Percentiles rank a stretch among this genome's conserved stretches.
phyloP scores from a whole-genome alignment of 2,797 vertebrate genomes.

The Parauchenoglanis ngamensis region DNA sequence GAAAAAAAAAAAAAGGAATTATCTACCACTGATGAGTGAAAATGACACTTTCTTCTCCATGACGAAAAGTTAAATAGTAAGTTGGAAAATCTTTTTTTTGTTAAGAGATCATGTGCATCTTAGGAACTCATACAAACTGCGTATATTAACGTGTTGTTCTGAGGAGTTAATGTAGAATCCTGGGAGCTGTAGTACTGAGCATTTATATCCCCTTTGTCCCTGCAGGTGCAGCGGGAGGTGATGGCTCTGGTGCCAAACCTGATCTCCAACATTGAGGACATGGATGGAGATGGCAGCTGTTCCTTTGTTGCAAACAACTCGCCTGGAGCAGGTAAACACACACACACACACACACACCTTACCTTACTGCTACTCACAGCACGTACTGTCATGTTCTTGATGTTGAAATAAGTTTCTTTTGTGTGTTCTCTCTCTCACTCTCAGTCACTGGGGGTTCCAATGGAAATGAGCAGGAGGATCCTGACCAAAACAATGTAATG shows the following conservation, averaged over 20 bases:
- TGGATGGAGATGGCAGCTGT: slow-evolving; percentile 57
- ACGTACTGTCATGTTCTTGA: neutral
- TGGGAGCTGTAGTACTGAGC: neutral
- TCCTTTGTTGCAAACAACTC: slow-evolving; percentile 47
- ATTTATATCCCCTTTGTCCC: neutral
- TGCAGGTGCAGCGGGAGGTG: slow-evolving; percentile 61
- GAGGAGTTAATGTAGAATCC: neutral
- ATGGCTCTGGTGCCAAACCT: slow-evolving; percentile 61
- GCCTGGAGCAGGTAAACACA: slow-evolving; percentile 51
- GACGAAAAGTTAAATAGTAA: neutral
- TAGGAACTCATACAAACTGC: neutral
- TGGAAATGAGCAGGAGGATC: slow-evolving; percentile 65
- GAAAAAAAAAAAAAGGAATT: neutral
- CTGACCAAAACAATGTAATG: slow-evolving; percentile 58
- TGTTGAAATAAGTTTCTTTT: neutral
- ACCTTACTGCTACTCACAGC: neutral
- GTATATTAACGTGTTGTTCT: neutral
- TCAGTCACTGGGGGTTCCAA: slow-evolving; percentile 61
- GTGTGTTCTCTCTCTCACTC: neutral
- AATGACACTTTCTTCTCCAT: neutral
- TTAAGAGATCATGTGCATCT: neutral
- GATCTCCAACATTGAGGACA: slow-evolving; percentile 58
- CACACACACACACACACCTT: neutral
- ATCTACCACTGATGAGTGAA: neutral
- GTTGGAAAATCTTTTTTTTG: neutral